A percentile compares a stretch with the other conserved stretches of the same genome.
phyloP scores from a whole-genome alignment of 2,888 invertebrate species.

The Thelaira solivaga region DNA sequence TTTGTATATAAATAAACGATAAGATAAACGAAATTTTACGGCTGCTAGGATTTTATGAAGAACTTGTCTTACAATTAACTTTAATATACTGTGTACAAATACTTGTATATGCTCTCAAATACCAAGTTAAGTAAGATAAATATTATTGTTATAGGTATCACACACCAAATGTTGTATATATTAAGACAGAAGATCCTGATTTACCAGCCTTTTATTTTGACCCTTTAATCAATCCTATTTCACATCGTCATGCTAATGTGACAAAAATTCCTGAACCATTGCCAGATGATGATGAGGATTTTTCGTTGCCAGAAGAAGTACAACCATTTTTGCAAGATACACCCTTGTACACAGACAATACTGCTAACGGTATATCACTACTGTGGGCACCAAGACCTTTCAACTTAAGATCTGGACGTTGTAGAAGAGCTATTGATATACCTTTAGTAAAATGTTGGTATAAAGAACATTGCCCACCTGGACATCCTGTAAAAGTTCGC shows the following conservation, averaged over 20 bases:
- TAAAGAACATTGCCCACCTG: constrained; percentile 94
- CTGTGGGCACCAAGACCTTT: constrained; percentile 99
- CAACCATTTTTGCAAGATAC: constrained; percentile 96
- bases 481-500: constrained; percentile 98
- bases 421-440: constrained; percentile 95
- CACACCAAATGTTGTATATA: constrained; percentile 98
- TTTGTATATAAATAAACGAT: no score
- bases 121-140: no score
- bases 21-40: no score
- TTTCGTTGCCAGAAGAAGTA: constrained; percentile 91
- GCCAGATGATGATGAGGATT: constrained; percentile 96
- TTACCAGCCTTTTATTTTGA: constrained; percentile 99
- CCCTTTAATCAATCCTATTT: constrained; percentile 99
- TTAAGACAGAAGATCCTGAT: constrained; percentile 99
- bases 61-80: no score
- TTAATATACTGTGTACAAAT: no score
- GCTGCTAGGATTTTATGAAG: no score
- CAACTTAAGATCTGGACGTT: constrained; percentile 95
- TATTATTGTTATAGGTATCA: constrained; percentile 87
- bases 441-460: constrained; percentile 99
- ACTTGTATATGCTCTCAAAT: no score
- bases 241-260: constrained; percentile 89
- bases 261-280: constrained; percentile 87
- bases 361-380: constrained; percentile 97
- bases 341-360: constrained; percentile 98